Evolutionary conservation across 2,113 vertebrate species (phyloP).

Genomic region (Phocoena sinus): DNA sequence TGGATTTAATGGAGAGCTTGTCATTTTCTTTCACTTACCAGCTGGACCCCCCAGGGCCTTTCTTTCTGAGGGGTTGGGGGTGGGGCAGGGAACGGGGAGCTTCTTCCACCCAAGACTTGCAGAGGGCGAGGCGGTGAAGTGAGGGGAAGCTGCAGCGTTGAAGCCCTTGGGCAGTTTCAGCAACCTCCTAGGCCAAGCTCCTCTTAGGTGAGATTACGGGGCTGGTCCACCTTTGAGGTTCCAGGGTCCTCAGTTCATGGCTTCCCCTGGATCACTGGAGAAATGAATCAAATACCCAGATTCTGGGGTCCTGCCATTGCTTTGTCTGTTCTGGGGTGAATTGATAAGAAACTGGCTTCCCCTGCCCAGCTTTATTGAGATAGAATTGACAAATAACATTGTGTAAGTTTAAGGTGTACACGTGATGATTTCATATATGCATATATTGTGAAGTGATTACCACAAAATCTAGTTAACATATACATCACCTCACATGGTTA

Average conservation of each 20-base stretch:
- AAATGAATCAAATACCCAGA: not conserved
- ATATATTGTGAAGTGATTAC: not conserved
- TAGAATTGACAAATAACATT: not conserved
- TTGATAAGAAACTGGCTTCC: not conserved
- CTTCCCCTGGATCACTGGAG: not conserved
- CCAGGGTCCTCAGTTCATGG: not conserved
- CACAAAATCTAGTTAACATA: not conserved
- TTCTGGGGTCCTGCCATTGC: not conserved
- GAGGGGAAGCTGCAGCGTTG: not conserved
- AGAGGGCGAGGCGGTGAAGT: not conserved
- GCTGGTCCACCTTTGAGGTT: not conserved
- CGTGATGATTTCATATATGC: not conserved
- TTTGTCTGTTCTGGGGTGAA: not conserved
- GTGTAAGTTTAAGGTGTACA: not conserved
- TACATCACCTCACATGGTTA: not conserved
- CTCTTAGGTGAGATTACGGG: not conserved
- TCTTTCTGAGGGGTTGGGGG: not conserved
- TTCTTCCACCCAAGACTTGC: not conserved
- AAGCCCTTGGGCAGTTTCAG: not conserved
- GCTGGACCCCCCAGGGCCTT: not conserved
- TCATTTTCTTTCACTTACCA: fast-evolving
- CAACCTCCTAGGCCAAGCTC: not conserved
- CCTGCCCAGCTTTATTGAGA: not conserved
- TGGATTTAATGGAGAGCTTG: not conserved
- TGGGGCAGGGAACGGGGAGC: too few species aligned